Evolutionary conservation across 2,888 invertebrate species (phyloP), one percentile per base, ranked within the genome.

Genomic region (Philonicus albiceps): DNA sequence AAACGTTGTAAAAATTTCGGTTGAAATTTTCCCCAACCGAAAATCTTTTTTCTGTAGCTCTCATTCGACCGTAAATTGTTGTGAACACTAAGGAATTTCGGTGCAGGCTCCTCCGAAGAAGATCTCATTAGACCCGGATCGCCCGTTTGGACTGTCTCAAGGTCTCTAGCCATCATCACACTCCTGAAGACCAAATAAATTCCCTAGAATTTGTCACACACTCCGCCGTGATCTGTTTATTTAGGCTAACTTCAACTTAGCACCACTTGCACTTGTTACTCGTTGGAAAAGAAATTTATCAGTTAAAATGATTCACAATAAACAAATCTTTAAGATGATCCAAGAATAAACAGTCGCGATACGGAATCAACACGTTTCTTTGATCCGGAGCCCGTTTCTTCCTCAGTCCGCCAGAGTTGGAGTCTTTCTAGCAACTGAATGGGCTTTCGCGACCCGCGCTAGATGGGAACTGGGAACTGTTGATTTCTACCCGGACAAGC

Each of bases 1-100:
- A 96, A 96, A 85, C 93, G 91, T 92, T 96, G 96, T 88, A 96
- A 93, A 92, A 93, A 94, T 55, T 91, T 90, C 0, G 96, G 96
- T 84, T 94, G 92, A 90, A 95, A 93, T 89, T 93, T 92, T 5
- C 94, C 94, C 96, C 96, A 96, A 40, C 96, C 96, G 90, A 95
- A 96, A 37, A 89, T 88, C 81, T 88, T 89, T 37, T 86, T 78
- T 6, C 30, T 3, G 40, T 85, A 76, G 85, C 74, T 40, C 34
- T 78, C 55, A 75, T 87, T 86, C 37, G 27, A 37, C 72, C 87
- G 88, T 40, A 88, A 87, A 88, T 89, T 88, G 83, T 89, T 89
- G 40, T 89, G 89, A 87, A 89, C 88, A 88, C 89, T 88, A 72
- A 89, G 87, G 22, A 75, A 75, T n/a, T 85, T 85, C 19, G 76